Conservation (phyloP, 2,797 vertebrate species). For the Manis javanica region DNA sequence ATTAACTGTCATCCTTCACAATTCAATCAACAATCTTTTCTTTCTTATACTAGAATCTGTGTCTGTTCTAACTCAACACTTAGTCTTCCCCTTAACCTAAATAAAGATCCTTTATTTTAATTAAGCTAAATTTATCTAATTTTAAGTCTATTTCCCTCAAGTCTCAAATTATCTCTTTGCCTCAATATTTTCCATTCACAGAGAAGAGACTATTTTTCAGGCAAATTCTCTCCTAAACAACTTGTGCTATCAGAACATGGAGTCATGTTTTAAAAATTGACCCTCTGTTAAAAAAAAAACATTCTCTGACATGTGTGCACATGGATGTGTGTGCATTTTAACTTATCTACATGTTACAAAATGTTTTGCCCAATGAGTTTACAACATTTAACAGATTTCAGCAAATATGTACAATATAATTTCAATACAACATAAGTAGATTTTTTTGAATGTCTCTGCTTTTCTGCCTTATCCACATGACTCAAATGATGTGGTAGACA, state of each 20-base stretch:
- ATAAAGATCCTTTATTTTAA: conserved; percentile 55
- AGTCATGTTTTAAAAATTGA: conserved; percentile 16
- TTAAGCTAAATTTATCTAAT: conserved; percentile 30
- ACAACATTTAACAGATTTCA: conserved; percentile 39
- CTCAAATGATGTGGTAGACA: background rate
- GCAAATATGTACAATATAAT: conserved; percentile 3
- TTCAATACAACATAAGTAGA: background rate
- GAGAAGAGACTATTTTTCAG: background rate
- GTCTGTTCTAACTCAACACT: conserved; percentile 27
- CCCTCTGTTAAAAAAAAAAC: background rate
- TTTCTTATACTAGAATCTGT: conserved; percentile 23
- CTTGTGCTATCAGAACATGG: background rate
- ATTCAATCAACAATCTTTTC: conserved; percentile 6
- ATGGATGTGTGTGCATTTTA: background rate
- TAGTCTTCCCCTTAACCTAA: conserved; percentile 37
- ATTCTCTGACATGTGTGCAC: background rate
- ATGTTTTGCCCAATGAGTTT: background rate
- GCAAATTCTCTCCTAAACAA: conserved; percentile 31
- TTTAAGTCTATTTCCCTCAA: conserved; percentile 63
- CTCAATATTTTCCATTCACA: conserved; percentile 47
- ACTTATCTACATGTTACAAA: background rate
- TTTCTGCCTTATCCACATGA: background rate
- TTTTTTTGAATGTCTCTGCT: background rate
- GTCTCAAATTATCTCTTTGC: conserved; percentile 27
- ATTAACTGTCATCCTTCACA: background rate